Evolutionary conservation across 2,113 vertebrate genomes (phyloP).

Genomic region (Nycticryphes semicollaris): DNA sequence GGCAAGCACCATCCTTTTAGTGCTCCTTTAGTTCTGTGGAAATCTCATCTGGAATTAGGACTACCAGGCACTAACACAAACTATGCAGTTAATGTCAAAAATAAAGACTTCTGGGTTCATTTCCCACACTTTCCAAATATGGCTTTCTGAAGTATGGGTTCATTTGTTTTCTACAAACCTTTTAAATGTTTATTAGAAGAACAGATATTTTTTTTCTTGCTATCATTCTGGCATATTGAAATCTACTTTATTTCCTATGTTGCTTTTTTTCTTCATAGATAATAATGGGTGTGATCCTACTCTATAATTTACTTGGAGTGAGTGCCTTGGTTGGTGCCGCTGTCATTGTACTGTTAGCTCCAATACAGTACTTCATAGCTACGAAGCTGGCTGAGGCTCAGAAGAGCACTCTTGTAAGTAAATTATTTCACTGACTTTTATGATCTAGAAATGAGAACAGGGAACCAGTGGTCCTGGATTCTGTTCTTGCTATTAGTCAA

Average conservation of each 20-base stretch:
- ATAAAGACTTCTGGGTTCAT: neutral
- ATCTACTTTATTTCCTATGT: neutral
- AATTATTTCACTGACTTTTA: neutral
- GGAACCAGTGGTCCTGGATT: neutral
- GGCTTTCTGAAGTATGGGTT: neutral
- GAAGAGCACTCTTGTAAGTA: constrained; percentile 91
- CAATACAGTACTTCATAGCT: constrained; percentile 95
- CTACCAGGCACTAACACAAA: neutral
- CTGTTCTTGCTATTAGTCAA: neutral
- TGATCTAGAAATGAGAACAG: neutral
- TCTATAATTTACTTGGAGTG: constrained; percentile 84
- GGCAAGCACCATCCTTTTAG: neutral
- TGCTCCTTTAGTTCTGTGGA: neutral
- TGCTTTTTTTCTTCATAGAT: constrained; percentile 78
- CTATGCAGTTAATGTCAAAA: neutral
- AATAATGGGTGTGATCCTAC: constrained; percentile 96
- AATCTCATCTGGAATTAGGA: neutral
- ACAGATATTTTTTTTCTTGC: neutral
- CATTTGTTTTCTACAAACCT: neutral
- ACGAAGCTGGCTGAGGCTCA: constrained; percentile 94
- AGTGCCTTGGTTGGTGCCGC: constrained; percentile 90
- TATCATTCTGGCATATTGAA: neutral
- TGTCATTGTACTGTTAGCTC: constrained; percentile 92
- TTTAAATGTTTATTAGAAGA: neutral
- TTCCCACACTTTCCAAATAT: constrained; percentile 24